These are phyloP conservation scores for Champsocephalus gunnari DNA, from an alignment of 2,797 vertebrate genomes.

Conservation along the genomic window DNA sequence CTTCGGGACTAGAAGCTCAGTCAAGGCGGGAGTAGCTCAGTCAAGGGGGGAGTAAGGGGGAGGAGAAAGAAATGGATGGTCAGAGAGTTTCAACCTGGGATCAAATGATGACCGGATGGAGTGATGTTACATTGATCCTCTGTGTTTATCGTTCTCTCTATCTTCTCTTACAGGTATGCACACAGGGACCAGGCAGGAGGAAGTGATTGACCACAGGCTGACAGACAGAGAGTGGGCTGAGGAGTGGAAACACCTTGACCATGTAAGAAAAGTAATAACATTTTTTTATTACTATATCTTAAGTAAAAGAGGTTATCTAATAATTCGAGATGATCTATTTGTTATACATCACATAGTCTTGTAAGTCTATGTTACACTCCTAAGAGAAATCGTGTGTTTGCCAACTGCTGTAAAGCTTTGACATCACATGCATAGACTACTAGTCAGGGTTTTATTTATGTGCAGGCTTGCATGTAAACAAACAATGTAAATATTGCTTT, in stretches of 20 bases:
- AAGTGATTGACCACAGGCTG: constrained; percentile 96
- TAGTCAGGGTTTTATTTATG: not conserved
- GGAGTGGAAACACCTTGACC: constrained; percentile 99
- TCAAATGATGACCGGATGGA: constrained; percentile 35
- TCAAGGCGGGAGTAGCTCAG: constrained; percentile 51
- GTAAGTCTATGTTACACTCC: not conserved
- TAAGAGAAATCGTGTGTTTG: not conserved
- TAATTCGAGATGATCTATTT: not conserved
- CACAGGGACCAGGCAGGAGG: constrained; percentile 92
- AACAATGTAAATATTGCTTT: not conserved
- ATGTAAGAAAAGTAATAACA: constrained; percentile 93
- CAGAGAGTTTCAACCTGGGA: constrained; percentile 27
- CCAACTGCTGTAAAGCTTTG: not conserved
- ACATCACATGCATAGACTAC: not conserved
- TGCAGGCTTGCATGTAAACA: constrained; percentile 13
- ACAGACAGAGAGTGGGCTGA: constrained; percentile 99
- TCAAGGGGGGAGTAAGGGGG: constrained; percentile 32
- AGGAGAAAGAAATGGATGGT: constrained; percentile 38
- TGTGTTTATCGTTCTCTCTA: constrained; percentile 56
- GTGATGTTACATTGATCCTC: constrained; percentile 23
- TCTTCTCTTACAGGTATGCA: constrained; percentile 83
- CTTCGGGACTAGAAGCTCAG: constrained; percentile 67
- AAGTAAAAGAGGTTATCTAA: constrained; percentile 30
- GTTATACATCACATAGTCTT: not conserved
- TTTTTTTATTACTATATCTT: constrained; percentile 86